A percentile compares a stretch with the other conserved stretches of the same genome.
These are phyloP conservation scores for Rhadinocentrus ornatus DNA, from an alignment of 2,797 vertebrate genomes.

Conservation along the genomic window DNA sequence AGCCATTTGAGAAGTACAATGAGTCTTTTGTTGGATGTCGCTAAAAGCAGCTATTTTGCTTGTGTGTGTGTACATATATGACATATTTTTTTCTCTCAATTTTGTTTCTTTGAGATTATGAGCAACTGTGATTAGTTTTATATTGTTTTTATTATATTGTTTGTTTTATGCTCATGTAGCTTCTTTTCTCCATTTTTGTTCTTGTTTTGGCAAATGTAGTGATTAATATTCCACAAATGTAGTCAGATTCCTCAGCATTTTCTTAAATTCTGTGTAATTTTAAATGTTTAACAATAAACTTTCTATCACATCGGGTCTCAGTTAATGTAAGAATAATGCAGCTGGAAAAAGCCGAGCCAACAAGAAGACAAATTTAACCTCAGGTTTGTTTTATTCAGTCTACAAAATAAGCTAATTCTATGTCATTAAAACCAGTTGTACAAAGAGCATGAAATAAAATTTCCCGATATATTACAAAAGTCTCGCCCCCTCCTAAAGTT, in stretches of 20 bases:
- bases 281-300: constrained; percentile 37
- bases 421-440: constrained; percentile 81
- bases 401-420: constrained; percentile 83
- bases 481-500: constrained; percentile 65
- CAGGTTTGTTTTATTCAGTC: constrained; percentile 80
- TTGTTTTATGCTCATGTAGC: neutral
- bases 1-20: constrained; percentile 78
- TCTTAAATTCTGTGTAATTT: constrained; percentile 11
- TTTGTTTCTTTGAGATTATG: constrained; percentile 1
- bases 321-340: too few relatives aligned
- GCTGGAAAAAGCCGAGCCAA: neutral
- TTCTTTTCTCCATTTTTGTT: neutral
- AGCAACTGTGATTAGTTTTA: constrained; percentile 26
- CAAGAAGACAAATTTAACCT: constrained; percentile 47
- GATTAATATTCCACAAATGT: neutral
- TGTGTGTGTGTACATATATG: neutral
- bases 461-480: constrained; percentile 68
- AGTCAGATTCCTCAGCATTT: neutral
- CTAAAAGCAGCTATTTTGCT: constrained; percentile 40
- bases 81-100: neutral
- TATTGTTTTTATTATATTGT: neutral
- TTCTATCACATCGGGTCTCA: neutral
- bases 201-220: neutral
- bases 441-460: constrained; percentile 82
- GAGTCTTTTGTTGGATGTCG: constrained; percentile 86